A percentile compares a stretch with the other conserved stretches of the same genome.
Conservation (phyloP, 2,113 vertebrate genomes). For the Macquaria ambigua region DNA sequence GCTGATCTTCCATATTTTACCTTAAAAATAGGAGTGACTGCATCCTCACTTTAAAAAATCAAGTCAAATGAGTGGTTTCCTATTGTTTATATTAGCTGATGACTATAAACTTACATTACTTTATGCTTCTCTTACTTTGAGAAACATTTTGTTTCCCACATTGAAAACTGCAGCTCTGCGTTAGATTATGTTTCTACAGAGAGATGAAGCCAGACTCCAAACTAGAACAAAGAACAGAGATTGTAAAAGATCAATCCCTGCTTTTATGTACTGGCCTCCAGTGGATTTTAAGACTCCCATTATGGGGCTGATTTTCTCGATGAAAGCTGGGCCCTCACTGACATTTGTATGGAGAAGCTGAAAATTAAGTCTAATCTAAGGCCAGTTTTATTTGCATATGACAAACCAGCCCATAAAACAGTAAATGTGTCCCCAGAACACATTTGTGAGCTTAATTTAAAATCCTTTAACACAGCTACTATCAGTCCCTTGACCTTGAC, state of each 20-base stretch:
- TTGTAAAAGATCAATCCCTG: not conserved
- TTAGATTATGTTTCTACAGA: not conserved
- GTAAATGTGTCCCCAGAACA: conserved; percentile 2
- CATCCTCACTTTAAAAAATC: not conserved
- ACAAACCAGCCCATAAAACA: conserved; percentile 10
- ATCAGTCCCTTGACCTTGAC: conserved; percentile 9
- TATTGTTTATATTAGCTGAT: not conserved
- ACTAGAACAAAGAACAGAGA: conserved; percentile 30
- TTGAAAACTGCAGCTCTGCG: not conserved
- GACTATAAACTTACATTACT: not conserved
- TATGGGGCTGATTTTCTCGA: not conserved
- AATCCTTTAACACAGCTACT: conserved; percentile 17
- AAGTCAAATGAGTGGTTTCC: not conserved
- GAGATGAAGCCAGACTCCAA: conserved; percentile 3
- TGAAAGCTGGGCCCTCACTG: not conserved
- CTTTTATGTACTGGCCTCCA: conserved; percentile 2
- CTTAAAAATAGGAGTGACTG: not conserved
- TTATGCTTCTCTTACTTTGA: not conserved
- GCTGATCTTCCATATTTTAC: not conserved
- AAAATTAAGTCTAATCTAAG: conserved; percentile 5
- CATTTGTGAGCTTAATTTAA: conserved; percentile 25
- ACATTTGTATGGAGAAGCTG: not conserved
- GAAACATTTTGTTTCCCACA: not conserved
- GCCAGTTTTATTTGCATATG: conserved; percentile 8
- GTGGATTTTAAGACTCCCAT: conserved; percentile 27